Evolutionary conservation across 2,113 vertebrate genomes (phyloP), one percentile per base, ranked within the genome.

Genomic region (Sinocyclocheilus anshuiensis): DNA sequence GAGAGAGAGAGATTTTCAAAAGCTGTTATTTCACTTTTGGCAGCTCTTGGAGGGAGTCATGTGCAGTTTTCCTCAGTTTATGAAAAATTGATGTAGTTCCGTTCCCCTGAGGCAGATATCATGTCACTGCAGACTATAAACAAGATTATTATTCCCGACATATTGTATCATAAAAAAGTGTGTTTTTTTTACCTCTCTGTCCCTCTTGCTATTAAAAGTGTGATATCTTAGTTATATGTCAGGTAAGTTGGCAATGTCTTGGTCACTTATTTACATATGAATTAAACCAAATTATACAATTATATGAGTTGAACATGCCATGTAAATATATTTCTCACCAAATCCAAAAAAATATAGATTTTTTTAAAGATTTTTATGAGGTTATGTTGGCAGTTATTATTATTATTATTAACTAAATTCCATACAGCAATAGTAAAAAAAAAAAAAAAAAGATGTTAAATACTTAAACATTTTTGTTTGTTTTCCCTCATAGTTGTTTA

Each of bases 91-190:
- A 88, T 86, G 79, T 33, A 50, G 79, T 20, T 86, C 29, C 18
- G 65, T 86, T 87, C 82, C 87, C 86, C 12, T 4, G 86, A 87
- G 90, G 82, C 78, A 78, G 81, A 81, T 84, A 77, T 39, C 84
- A 67, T 87, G 85, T 77, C 89, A 87, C 61, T 16, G 69, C 83
- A 74, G 74, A 91, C 87, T 89, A 91, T 86, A 89, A 90, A 90
- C 77, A 85, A 84, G 76, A 88, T 67, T 81, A 71, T 88, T 89
- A 88, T 77, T 85, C 65, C 78, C 16, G 48, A 81, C 50, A 65
- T 53, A 85, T 83, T 69, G 77, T 83, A 69, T 85, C 72, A 63
- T 67, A 53, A 16, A 57, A 81, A 87, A 2, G n/a, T 72, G 42
- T n/a, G 77, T 24, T 65, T 33, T 29, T 63, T 24, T 67, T 79